Evolutionary conservation across 2,113 vertebrate species (phyloP).

Genomic region (Bungarus multicinctus): DNA sequence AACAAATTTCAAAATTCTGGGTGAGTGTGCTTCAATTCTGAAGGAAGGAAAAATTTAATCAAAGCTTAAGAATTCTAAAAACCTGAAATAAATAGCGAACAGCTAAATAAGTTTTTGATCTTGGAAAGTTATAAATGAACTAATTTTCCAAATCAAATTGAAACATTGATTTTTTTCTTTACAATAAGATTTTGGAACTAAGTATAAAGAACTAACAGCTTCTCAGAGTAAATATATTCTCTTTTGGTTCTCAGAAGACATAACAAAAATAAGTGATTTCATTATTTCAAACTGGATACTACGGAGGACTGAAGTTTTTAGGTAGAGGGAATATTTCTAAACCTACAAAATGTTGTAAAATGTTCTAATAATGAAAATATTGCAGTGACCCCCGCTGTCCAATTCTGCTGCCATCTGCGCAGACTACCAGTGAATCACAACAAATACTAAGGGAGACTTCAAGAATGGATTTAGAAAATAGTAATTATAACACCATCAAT

Average conservation of each 20-base stretch:
- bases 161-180: neutral
- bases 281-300: neutral
- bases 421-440: no score
- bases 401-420: no score
- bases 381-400: no score
- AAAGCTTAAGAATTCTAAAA: neutral
- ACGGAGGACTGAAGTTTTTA: neutral
- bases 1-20: neutral
- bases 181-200: neutral
- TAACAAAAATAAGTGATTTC: neutral
- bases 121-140: neutral
- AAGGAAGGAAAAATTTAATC: neutral
- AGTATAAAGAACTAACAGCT: neutral
- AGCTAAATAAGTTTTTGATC: neutral
- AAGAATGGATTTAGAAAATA: neutral
- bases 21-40: neutral
- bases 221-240: neutral
- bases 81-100: neutral
- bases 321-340: neutral
- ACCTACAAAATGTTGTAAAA: neutral
- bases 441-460: neutral
- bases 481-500: neutral
- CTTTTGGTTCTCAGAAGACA: neutral
- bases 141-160: neutral
- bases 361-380: neutral